Base-by-base conservation (phyloP, 2,113 vertebrate genomes). In the Marmota flaviventris region DNA sequence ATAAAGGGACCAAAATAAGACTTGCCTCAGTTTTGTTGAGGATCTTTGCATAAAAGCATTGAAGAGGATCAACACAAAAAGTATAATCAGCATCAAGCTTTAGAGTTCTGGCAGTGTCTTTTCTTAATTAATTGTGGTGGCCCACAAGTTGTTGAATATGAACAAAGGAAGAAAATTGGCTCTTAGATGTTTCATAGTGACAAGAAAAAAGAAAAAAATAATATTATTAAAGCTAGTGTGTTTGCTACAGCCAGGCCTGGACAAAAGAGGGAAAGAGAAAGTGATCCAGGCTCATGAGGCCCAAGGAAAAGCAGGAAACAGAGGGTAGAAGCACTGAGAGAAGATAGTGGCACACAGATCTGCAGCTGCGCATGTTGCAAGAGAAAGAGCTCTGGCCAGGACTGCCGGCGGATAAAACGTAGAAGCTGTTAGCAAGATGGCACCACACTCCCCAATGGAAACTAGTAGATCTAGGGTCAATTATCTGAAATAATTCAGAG, bases 11-110 rank as follows among this genome's bases (percentile, higher is more conserved):
- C 34, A 77, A 32, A 51, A 32, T 22, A 90, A 25, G 29, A 73
- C 32, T 78, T 79, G 48, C 27, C 20, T 72, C 39, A 48, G 8
- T 96, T 70, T 93, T 67, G 16, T 34, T 95, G 32, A 79, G 22
- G 8, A 58, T 84, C 27, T 84, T 90, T 95, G n/a, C 42, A 81
- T 79, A 78, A 78, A 84, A 9, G 1, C 4, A 17, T 11, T 51
- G 56, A 88, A 97, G 65, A 91, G 72, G 25, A 90, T 69, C 56
- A 91, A 69, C 82, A 77, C 25, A 76, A 58, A 73, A 94, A 53
- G 4, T 20, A n/a, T 65, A 89, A 79, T 78, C 70, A 72, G 20
- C 8, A 91, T 58, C 17, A 51, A 85, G 1, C 9, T 45, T 94
- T 56, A 63, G 56, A 76, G 18, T 56, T 86, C 63, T 51, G 65